Evolutionary conservation across 2,797 vertebrate species (phyloP), one percentile per base, ranked within the genome.

Genomic region (Microcaecilia unicolor): DNA sequence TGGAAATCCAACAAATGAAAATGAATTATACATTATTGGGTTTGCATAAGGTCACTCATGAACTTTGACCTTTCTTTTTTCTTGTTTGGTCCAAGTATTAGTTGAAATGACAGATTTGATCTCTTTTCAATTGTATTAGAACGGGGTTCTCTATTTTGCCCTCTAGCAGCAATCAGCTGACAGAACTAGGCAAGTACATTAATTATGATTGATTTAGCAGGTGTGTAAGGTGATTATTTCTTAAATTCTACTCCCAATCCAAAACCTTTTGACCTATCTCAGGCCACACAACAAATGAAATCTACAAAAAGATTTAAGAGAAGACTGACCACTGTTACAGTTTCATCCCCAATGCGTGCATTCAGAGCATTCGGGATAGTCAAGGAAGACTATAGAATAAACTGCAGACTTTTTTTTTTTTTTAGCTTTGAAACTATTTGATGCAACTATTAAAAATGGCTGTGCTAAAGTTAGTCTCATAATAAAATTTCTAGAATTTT

Each of bases 201-300:
- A 91, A 95, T 92, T 89, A 90, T 97, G 90, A 97, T 94, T 81
- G 87, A 95, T 95, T 90, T 86, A 80, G 76, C 80, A 70, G 73
- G 78, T 86, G 86, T 88, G 69, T 76, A 85, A 84, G 81, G 90
- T 88, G 88, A 90, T 93, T 87, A 83, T 81, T 90, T 89, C 86
- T 86, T 80, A 83, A 88, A 90, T 90, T 86, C 88, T 81, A 74
- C 83, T 82, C 84, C 78, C 70, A 60, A 74, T 74, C 61, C 39
- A 57, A 85, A 90, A 92, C 92, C 92, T 82, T 76, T 68, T 92
- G 89, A 92, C 91, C 91, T 67, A 66, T 81, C 77, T 88, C 76
- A 84, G 86, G 86, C 87, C 89, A 87, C 88, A 87, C 80, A 84
- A 78, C 73, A 80, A 83, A 87, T 77, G 73, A 86, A 85, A 93